phyloP scores from a whole-genome alignment of 2,113 vertebrate genomes.

The Thamnaconus septentrionalis region DNA sequence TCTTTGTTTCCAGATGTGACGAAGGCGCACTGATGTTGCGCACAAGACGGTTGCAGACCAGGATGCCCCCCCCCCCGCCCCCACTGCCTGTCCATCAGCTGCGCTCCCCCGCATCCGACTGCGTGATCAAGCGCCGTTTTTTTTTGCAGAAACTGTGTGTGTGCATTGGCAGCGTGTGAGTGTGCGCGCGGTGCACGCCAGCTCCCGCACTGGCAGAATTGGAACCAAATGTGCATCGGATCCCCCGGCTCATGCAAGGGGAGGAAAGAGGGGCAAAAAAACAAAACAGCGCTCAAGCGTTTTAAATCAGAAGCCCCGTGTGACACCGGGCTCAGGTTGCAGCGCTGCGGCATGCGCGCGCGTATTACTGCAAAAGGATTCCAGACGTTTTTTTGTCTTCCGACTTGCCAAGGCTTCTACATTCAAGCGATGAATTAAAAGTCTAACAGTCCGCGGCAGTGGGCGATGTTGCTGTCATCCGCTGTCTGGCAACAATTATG shows the following conservation, averaged over 20 bases:
- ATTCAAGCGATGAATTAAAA: constrained; percentile 52
- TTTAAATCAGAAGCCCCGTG: constrained; percentile 33
- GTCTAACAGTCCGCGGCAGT: constrained; percentile 34
- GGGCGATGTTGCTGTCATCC: constrained; percentile 48
- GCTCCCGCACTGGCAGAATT: constrained; percentile 14
- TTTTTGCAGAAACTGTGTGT: not conserved
- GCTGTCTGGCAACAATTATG: constrained; percentile 74
- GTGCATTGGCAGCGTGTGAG: too few species aligned
- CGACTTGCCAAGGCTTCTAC: constrained; percentile 20
- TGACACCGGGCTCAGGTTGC: constrained; percentile 43
- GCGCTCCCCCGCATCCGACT: constrained; percentile 4
- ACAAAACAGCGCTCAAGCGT: constrained; percentile 26
- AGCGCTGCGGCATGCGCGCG: not conserved
- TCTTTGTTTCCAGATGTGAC: constrained; percentile 75
- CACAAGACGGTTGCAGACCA: not conserved
- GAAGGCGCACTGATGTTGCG: constrained; percentile 22
- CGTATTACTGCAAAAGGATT: constrained; percentile 34
- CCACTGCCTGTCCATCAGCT: constrained; percentile 37
- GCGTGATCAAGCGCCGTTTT: constrained; percentile 15
- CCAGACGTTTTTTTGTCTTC: constrained; percentile 15
- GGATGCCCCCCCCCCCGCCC: constrained; percentile 10
- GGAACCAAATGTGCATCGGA: constrained; percentile 32
- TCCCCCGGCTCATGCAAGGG: not conserved
- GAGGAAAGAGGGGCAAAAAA: constrained; percentile 13
- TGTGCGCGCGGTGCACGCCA: too few species aligned